Evolutionary conservation across 2,797 vertebrate genomes (phyloP).

Genomic region (Nannoperca obscura): DNA sequence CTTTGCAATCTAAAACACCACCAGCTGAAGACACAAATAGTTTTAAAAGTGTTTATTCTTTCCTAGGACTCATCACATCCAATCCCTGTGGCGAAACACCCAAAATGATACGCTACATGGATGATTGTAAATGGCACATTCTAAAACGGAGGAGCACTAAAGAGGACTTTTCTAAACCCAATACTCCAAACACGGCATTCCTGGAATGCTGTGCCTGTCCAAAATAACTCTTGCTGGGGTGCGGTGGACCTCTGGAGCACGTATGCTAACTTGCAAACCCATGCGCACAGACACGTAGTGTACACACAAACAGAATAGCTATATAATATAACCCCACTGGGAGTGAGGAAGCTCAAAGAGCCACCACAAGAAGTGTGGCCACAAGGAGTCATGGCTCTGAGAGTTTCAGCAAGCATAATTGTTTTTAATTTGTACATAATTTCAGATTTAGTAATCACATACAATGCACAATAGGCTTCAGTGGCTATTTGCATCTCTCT

Average conservation of each 20-base stretch:
- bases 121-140: slow-evolving; percentile 76
- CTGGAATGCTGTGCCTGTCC: slow-evolving; percentile 68
- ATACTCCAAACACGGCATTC: slow-evolving; percentile 75
- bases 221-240: slow-evolving; percentile 77
- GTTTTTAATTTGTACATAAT: slow-evolving; percentile 83
- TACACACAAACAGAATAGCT: slow-evolving; percentile 57
- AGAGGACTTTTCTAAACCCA: slow-evolving; percentile 72
- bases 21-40: slow-evolving; percentile 52
- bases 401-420: slow-evolving; percentile 73
- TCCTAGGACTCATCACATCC: slow-evolving; percentile 58
- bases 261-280: slow-evolving; percentile 64
- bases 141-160: slow-evolving; percentile 63
- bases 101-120: slow-evolving; percentile 68
- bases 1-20: slow-evolving; percentile 42
- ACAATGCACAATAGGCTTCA: slow-evolving; percentile 71
- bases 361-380: slow-evolving; percentile 63
- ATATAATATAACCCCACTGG: slow-evolving; percentile 68
- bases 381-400: slow-evolving; percentile 62
- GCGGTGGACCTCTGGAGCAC: slow-evolving; percentile 72
- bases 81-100: slow-evolving; percentile 59
- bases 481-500: slow-evolving; percentile 74
- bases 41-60: slow-evolving; percentile 51
- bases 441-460: slow-evolving; percentile 81
- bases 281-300: slow-evolving; percentile 33
- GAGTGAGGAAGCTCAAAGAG: slow-evolving; percentile 57